phyloP scores from a whole-genome alignment of 2,888 invertebrate species.

The Callyntrura guangdongensis region DNA sequence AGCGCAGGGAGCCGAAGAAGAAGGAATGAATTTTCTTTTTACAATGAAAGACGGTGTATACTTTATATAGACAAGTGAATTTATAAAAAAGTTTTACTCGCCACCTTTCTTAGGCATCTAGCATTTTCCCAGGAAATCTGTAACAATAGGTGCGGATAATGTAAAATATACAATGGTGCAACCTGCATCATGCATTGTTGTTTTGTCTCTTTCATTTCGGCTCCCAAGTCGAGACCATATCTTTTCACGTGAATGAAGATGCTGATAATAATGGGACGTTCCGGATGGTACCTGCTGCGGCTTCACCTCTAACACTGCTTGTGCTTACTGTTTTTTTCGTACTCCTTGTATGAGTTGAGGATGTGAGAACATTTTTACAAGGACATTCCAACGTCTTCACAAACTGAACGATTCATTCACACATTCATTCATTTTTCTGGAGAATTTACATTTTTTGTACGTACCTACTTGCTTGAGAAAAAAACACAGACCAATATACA shows the following conservation, averaged over 20 bases:
- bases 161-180: slow-evolving; percentile 63
- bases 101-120: slow-evolving; percentile 1
- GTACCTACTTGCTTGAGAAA: slow-evolving; percentile 52
- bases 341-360: background rate
- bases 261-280: slow-evolving; percentile 69
- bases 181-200: slow-evolving; percentile 78
- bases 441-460: background rate
- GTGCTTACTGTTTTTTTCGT: too few relatives aligned
- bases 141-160: slow-evolving; percentile 66
- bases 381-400: slow-evolving; percentile 51
- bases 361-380: slow-evolving; percentile 73
- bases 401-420: slow-evolving; percentile 57
- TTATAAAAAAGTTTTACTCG: slow-evolving; percentile 64
- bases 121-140: slow-evolving; percentile 71
- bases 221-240: slow-evolving; percentile 15
- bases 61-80: slow-evolving; percentile 68
- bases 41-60: background rate
- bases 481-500: background rate
- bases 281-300: slow-evolving; percentile 78
- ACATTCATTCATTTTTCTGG: slow-evolving; percentile 62
- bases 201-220: slow-evolving; percentile 45
- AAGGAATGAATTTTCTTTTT: slow-evolving; percentile 32
- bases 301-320: slow-evolving; percentile 66
- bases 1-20: background rate
- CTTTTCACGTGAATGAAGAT: slow-evolving; percentile 25